Evolutionary conservation across 2,113 vertebrate species (phyloP).

Genomic region (Serilophus lunatus): DNA sequence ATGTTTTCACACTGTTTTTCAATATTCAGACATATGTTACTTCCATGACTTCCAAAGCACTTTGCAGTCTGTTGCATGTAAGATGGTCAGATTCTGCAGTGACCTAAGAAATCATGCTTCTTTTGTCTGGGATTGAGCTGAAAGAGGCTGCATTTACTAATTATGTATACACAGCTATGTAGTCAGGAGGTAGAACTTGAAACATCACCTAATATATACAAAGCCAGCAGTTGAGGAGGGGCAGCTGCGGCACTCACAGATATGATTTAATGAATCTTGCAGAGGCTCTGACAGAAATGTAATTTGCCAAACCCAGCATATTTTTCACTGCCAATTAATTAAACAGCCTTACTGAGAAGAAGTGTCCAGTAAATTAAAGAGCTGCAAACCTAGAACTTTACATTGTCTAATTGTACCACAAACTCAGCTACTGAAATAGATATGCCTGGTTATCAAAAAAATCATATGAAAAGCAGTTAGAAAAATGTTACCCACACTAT

Average conservation of each 20-base stretch:
- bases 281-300: conserved; percentile 44
- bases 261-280: conserved; percentile 54
- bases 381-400: conserved; percentile 1
- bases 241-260: not conserved
- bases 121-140: not conserved
- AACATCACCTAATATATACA: not conserved
- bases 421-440: conserved; percentile 23
- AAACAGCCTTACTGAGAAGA: conserved; percentile 25
- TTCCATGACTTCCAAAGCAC: not conserved
- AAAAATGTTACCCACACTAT: not conserved
- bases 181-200: not conserved
- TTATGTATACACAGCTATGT: not conserved
- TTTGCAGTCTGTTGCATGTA: not conserved
- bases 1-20: not conserved
- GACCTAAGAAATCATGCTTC: not conserved
- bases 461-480: not conserved
- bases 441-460: not conserved
- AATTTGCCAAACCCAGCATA: conserved; percentile 56
- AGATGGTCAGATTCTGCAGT: not conserved
- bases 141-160: not conserved
- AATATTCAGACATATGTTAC: not conserved
- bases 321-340: conserved; percentile 69
- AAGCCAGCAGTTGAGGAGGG: not conserved
- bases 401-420: conserved; percentile 57
- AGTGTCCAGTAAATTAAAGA: conserved; percentile 61